A percentile compares a stretch with the other conserved stretches of the same genome.
Conservation (phyloP, 2,888 invertebrate species). For the Macrophya annulata region DNA sequence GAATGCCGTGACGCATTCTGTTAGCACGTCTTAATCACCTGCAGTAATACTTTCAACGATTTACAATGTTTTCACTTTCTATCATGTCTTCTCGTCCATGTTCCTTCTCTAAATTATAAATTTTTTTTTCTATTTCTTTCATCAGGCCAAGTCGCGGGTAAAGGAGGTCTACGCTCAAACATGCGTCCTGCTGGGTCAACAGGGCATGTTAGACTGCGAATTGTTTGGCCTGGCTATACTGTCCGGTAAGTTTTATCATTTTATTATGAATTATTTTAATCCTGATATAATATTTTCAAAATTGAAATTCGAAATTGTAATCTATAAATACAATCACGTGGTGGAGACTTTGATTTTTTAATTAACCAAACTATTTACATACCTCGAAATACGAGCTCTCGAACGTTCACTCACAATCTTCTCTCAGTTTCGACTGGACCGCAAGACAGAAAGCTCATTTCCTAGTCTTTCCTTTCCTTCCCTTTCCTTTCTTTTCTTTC, state of each 20-base stretch:
- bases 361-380: neutral
- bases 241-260: constrained; percentile 86
- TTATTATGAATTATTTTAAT: neutral
- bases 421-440: constrained; percentile 25
- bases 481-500: neutral
- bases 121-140: constrained; percentile 73
- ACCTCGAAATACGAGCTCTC: neutral
- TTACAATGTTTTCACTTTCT: constrained; percentile 36
- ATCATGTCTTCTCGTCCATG: neutral
- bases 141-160: constrained; percentile 92
- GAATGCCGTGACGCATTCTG: neutral
- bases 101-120: neutral
- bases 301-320: no score
- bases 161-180: constrained; percentile 91
- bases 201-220: constrained; percentile 92
- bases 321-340: no score
- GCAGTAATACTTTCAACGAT: constrained; percentile 43
- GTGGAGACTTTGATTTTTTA: neutral
- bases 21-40: constrained; percentile 60
- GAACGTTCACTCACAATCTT: constrained; percentile 38
- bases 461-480: constrained; percentile 13
- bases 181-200: constrained; percentile 89
- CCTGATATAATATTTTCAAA: neutral
- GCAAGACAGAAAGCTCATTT: neutral
- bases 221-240: constrained; percentile 92